Conservation (phyloP, 1,140 invertebrate genomes). For the Leptopilina boulardi region DNA sequence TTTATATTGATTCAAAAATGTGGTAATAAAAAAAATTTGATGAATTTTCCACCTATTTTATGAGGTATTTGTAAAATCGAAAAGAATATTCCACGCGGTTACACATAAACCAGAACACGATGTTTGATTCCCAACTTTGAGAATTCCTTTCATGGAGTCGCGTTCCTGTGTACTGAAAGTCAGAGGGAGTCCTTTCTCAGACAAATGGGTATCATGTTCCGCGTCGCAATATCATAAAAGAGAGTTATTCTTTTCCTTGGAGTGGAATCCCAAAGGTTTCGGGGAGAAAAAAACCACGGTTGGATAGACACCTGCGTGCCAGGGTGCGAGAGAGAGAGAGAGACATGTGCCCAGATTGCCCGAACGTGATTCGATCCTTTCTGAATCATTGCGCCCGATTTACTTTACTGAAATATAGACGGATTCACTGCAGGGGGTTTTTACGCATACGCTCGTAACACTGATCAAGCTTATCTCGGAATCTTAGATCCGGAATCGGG, state of each 20-base stretch:
- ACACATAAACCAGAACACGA: not conserved
- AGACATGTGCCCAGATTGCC: slow-evolving; percentile 45
- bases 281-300: slow-evolving; percentile 49
- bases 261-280: slow-evolving; percentile 21
- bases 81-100: not conserved
- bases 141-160: not conserved
- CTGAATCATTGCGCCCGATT: slow-evolving; percentile 67
- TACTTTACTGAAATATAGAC: slow-evolving; percentile 61
- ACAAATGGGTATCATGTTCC: slow-evolving; percentile 25
- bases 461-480: slow-evolving; percentile 9
- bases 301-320: slow-evolving; percentile 61
- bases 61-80: not conserved
- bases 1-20: too few relatives aligned
- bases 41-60: too few relatives aligned
- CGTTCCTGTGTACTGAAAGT: not conserved
- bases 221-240: slow-evolving; percentile 25
- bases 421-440: slow-evolving; percentile 39
- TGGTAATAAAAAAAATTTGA: too few relatives aligned
- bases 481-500: not conserved
- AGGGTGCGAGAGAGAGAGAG: slow-evolving; percentile 38
- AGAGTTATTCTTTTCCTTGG: slow-evolving; percentile 22
- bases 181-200: not conserved
- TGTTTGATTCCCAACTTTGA: not conserved
- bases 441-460: slow-evolving; percentile 39
- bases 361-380: slow-evolving; percentile 67